phyloP scores from a whole-genome alignment of 2,113 vertebrate species.

The Chaenogobius annularis region DNA sequence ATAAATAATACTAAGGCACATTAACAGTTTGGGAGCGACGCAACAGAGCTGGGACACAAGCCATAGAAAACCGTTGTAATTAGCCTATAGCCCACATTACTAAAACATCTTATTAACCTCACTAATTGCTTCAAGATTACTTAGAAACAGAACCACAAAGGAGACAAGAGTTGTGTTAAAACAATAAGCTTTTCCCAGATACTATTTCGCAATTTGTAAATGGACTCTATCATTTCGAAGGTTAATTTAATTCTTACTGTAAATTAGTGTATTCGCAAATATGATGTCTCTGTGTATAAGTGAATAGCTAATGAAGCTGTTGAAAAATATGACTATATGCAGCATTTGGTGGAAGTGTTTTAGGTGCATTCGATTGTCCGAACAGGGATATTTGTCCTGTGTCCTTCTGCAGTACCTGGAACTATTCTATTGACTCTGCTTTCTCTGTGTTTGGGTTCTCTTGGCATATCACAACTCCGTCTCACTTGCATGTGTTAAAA shows the following conservation, averaged over 20 bases:
- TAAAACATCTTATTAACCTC: slow-evolving; percentile 5
- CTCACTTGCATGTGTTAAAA: no score
- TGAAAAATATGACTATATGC: not conserved
- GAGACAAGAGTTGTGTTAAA: not conserved
- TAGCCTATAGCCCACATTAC: not conserved
- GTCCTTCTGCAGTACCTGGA: no score
- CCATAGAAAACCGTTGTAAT: not conserved
- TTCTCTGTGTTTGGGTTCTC: no score
- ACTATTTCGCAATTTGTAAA: not conserved
- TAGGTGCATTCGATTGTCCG: no score
- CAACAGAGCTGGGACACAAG: slow-evolving; percentile 4
- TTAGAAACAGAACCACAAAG: not conserved
- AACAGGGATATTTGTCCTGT: no score
- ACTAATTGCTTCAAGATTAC: not conserved
- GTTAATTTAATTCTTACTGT: not conserved
- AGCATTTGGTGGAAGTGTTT: no score
- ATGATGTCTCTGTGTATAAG: not conserved
- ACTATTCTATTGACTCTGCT: no score
- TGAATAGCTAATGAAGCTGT: not conserved
- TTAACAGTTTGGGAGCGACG: not conserved
- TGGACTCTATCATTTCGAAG: not conserved
- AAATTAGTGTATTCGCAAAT: not conserved
- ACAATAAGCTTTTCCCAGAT: not conserved
- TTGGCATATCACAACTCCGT: no score
- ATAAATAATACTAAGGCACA: not conserved